Conservation (phyloP, 2,113 vertebrate species). For the Tenebrosternarchus preto region DNA sequence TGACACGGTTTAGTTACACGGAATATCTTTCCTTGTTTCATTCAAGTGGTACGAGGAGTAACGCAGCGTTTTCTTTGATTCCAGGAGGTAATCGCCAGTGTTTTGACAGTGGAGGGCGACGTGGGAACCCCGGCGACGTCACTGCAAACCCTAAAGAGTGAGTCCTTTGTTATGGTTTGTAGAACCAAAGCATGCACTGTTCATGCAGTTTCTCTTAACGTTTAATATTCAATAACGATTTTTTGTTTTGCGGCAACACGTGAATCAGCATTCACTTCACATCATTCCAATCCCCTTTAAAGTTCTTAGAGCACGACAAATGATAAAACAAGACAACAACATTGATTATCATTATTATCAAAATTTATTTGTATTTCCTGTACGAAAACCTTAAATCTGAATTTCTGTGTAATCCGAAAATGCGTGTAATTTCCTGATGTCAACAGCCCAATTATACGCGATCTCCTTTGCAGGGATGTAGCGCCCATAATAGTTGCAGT, state of each 20-base stretch:
- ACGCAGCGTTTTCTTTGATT: constrained; percentile 15
- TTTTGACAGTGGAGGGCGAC: constrained; percentile 34
- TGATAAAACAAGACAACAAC: neutral
- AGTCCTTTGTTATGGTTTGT: constrained; percentile 72
- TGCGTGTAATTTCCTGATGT: neutral
- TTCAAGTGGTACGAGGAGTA: constrained; percentile 67
- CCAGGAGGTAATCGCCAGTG: neutral
- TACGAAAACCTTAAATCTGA: neutral
- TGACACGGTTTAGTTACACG: constrained; percentile 91
- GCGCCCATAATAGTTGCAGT: constrained; percentile 63
- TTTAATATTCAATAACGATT: neutral
- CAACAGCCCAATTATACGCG: neutral
- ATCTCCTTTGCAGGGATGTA: constrained; percentile 56
- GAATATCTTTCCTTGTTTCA: constrained; percentile 91
- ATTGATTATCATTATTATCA: neutral
- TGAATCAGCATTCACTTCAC: neutral
- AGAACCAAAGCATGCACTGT: neutral
- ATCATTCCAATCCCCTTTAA: constrained; percentile 6
- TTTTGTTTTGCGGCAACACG: no score
- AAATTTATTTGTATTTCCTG: neutral
- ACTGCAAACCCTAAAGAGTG: constrained; percentile 75
- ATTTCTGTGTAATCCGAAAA: neutral
- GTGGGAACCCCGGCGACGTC: constrained; percentile 62
- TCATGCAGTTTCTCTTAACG: neutral
- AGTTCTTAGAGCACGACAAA: neutral